These are phyloP conservation scores for Xanthostigma xanthostigma DNA, from an alignment of 2,888 invertebrate genomes.

Conservation along the genomic window DNA sequence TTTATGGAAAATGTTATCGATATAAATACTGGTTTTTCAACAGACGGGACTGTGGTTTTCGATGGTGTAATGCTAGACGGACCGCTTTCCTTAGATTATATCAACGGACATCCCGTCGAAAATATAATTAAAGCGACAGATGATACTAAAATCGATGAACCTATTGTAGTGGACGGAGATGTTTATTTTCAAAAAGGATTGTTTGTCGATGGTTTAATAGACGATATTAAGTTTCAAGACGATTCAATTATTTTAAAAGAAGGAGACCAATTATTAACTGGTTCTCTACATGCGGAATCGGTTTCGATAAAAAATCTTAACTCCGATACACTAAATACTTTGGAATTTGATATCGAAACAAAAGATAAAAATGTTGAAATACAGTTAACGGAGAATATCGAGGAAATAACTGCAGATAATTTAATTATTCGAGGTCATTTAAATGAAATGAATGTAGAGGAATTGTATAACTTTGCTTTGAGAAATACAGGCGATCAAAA, in stretches of 20 bases:
- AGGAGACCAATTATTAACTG: conserved; percentile 24
- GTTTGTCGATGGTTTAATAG: conserved; percentile 18
- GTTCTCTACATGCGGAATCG: conserved; percentile 18
- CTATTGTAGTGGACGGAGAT: conserved; percentile 21
- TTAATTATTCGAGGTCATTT: conserved; percentile 30
- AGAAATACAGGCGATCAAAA: conserved; percentile 33
- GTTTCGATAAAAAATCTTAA: conserved; percentile 16
- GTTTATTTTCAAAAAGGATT: conserved; percentile 18
- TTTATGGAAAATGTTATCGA: conserved; percentile 19
- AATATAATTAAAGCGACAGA: conserved; percentile 17
- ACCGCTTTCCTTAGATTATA: conserved; percentile 13
- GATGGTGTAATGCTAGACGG: conserved; percentile 20
- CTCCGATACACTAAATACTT: conserved; percentile 18
- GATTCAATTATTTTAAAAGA: conserved; percentile 20
- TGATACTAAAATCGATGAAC: conserved; percentile 13
- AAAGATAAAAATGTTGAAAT: conserved; percentile 10
- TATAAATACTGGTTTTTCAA: conserved; percentile 16
- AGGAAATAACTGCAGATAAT: conserved; percentile 25
- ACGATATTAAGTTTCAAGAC: conserved; percentile 19
- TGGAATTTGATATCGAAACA: conserved; percentile 12
- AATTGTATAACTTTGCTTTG: conserved; percentile 30
- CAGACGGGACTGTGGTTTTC: conserved; percentile 18
- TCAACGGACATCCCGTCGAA: conserved; percentile 20
- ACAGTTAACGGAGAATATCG: conserved; percentile 8
- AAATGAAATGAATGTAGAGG: conserved; percentile 30